A percentile compares a stretch with the other conserved stretches of the same genome.
Evolutionary conservation across 2,888 invertebrate species (phyloP).

Genomic region (Agonopterix arenella): DNA sequence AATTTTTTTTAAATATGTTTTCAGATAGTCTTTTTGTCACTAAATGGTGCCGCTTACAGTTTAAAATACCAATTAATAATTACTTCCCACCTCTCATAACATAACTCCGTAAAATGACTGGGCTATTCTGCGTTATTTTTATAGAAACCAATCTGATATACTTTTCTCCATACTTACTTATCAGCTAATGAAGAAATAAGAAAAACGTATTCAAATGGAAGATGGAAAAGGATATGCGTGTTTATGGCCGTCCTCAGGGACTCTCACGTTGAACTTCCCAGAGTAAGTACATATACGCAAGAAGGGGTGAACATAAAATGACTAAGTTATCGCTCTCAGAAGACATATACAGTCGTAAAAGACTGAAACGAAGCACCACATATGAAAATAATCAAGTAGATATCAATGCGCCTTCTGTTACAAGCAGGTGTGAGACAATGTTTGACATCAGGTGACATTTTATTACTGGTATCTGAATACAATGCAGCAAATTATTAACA

Average conservation of each 20-base stretch:
- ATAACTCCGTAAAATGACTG: too few species aligned
- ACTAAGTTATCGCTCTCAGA: constrained; percentile 73
- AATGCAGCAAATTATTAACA: too few species aligned
- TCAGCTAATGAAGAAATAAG: constrained; percentile 21
- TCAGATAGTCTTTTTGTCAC: too few species aligned
- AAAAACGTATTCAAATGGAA: constrained; percentile 57
- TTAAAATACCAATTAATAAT: too few species aligned
- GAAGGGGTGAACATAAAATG: constrained; percentile 72
- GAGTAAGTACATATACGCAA: constrained; percentile 54
- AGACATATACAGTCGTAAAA: constrained; percentile 70
- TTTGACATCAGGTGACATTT: not conserved
- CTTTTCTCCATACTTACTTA: too few species aligned
- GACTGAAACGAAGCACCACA: constrained; percentile 57
- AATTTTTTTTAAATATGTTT: too few species aligned
- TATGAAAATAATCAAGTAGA: constrained; percentile 69
- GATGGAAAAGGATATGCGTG: constrained; percentile 62
- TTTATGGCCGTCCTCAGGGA: constrained; percentile 64
- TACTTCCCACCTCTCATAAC: too few species aligned
- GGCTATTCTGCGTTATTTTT: too few species aligned
- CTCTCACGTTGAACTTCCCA: constrained; percentile 57
- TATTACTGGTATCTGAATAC: too few species aligned
- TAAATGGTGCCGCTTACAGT: too few species aligned
- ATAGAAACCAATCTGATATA: too few species aligned
- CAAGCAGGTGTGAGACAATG: not conserved
- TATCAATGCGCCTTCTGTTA: constrained; percentile 40